Conservation (phyloP, 1,140 invertebrate genomes). For the Ostrea denselamellosa region DNA sequence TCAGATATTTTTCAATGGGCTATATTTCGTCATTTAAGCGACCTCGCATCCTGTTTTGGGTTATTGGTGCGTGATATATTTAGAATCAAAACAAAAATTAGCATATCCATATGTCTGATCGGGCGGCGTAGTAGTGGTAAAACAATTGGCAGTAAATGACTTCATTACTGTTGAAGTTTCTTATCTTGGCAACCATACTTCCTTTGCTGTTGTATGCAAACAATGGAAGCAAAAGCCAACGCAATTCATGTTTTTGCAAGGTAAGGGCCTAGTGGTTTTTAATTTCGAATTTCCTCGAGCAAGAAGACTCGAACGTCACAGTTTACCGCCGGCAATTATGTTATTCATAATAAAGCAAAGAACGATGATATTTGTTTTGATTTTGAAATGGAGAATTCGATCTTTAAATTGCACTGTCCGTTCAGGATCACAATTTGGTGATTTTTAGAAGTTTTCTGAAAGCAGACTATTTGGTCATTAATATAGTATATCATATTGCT, state of each 20-base stretch:
- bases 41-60: background rate
- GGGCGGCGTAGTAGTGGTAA: background rate
- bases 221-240: conserved; percentile 25
- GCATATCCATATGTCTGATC: background rate
- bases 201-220: conserved; percentile 17
- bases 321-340: too few species aligned
- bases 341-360: too few species aligned
- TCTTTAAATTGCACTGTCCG: too few species aligned
- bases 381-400: too few species aligned
- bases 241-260: conserved; percentile 25
- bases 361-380: too few species aligned
- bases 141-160: conserved; percentile 6
- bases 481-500: too few species aligned
- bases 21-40: conserved; percentile 3
- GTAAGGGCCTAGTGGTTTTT: background rate
- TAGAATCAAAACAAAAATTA: conserved; percentile 40
- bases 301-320: background rate
- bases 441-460: too few species aligned
- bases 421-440: too few species aligned
- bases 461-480: too few species aligned
- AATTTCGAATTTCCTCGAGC: conserved; percentile 26
- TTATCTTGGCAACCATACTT: background rate
- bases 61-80: conserved; percentile 3
- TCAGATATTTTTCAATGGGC: background rate
- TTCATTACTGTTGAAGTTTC: background rate